Evolutionary conservation across 2,888 invertebrate species (phyloP).

Genomic region (Volucella inflata): DNA sequence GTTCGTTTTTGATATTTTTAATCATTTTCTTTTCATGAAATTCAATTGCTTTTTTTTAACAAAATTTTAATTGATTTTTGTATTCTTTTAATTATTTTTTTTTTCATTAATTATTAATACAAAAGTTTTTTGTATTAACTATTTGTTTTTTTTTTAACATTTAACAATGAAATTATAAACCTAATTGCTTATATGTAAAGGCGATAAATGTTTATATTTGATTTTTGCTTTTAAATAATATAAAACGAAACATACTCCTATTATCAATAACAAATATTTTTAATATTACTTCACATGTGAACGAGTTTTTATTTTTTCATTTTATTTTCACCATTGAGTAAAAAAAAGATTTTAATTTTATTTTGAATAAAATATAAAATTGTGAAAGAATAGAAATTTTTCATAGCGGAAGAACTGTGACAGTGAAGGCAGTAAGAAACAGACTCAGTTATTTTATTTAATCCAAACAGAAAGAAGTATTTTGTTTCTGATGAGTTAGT

Average conservation of each 20-base stretch:
- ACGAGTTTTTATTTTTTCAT: background rate
- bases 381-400: no score
- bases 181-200: constrained; percentile 43
- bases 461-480: no score
- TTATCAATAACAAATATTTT: background rate
- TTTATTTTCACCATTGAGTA: no score
- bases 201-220: constrained; percentile 37
- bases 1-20: background rate
- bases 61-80: background rate
- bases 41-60: constrained; percentile 48
- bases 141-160: constrained; percentile 3
- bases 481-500: no score
- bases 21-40: constrained; percentile 27
- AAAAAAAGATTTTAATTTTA: no score
- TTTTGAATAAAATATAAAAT: no score
- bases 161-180: constrained; percentile 35
- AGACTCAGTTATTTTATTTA: no score
- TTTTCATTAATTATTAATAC: constrained; percentile 14
- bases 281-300: background rate
- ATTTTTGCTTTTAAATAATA: constrained; percentile 10
- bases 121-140: constrained; percentile 18
- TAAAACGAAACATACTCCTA: background rate
- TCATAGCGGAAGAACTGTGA: no score
- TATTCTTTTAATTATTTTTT: background rate
- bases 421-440: no score